A percentile compares a stretch with the other conserved stretches of the same genome.
Evolutionary conservation across 2,113 vertebrate genomes (phyloP).

Genomic region (Mesitornis unicolor): DNA sequence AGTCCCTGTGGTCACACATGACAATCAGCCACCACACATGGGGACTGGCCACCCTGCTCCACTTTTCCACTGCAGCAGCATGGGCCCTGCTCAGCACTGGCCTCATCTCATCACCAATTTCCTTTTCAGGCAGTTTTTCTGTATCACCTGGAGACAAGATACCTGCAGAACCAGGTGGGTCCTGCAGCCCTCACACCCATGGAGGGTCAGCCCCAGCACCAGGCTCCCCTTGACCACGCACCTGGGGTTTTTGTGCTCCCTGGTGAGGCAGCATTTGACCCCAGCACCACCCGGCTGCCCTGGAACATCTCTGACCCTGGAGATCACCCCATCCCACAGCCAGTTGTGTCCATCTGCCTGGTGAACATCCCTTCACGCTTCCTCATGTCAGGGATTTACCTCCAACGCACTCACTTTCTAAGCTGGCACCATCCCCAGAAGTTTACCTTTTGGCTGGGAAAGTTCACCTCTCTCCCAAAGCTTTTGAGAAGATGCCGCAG

Average conservation of each 20-base stretch:
- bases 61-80: not conserved
- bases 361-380: not conserved
- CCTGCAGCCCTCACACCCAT: fast-evolving
- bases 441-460: not conserved
- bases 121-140: conserved; percentile 79
- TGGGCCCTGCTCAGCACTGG: not conserved
- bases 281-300: fast-evolving
- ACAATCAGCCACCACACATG: no score
- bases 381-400: not conserved
- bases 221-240: not conserved
- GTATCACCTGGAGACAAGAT: conserved; percentile 78
- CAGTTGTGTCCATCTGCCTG: not conserved
- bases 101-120: not conserved
- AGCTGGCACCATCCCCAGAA: not conserved
- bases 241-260: not conserved
- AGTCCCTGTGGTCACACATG: conserved; percentile 60
- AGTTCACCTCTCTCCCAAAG: not conserved
- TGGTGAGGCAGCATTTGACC: fast-evolving
- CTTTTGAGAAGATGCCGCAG: fast-evolving
- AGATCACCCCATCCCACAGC: not conserved
- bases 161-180: conserved; percentile 88
- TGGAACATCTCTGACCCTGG: not conserved
- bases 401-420: not conserved
- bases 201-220: not conserved
- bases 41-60: not conserved